Evolutionary conservation across 2,797 vertebrate genomes (phyloP).

Genomic region (Cyprinella venusta): DNA sequence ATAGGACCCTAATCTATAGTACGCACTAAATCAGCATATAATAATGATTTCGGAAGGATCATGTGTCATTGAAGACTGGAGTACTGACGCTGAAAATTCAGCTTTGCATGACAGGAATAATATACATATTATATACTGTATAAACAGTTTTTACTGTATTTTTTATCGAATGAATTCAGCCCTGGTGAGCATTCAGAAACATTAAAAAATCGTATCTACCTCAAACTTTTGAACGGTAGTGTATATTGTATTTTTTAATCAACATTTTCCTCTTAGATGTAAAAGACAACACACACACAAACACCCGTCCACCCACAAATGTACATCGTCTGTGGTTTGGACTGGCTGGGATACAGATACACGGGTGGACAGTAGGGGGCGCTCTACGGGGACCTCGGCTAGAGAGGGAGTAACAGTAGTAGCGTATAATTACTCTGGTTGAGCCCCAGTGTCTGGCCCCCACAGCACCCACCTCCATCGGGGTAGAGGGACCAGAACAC

Average conservation of each 20-base stretch:
- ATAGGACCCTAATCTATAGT: no score
- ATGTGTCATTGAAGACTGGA: neutral
- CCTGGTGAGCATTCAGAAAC: neutral
- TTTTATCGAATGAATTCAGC: neutral
- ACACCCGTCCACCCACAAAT: constrained; percentile 31
- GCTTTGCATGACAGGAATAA: neutral
- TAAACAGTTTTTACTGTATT: neutral
- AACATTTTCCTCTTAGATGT: neutral
- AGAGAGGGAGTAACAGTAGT: constrained; percentile 39
- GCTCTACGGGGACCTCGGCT: neutral
- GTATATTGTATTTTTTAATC: neutral
- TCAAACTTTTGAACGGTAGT: neutral
- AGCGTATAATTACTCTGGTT: constrained; percentile 56
- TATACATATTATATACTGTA: neutral
- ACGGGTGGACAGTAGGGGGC: neutral
- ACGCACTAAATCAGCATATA: neutral
- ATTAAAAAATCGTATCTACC: neutral
- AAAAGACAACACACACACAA: constrained; percentile 19
- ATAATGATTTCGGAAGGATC: neutral
- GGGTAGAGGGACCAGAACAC: constrained; percentile 96
- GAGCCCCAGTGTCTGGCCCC: constrained; percentile 45
- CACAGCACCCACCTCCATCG: constrained; percentile 85
- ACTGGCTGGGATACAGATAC: constrained; percentile 3
- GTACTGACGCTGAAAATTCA: neutral
- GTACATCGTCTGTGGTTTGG: constrained; percentile 31